Base-by-base conservation (phyloP, 2,797 vertebrate genomes). In the Microcaecilia unicolor region DNA sequence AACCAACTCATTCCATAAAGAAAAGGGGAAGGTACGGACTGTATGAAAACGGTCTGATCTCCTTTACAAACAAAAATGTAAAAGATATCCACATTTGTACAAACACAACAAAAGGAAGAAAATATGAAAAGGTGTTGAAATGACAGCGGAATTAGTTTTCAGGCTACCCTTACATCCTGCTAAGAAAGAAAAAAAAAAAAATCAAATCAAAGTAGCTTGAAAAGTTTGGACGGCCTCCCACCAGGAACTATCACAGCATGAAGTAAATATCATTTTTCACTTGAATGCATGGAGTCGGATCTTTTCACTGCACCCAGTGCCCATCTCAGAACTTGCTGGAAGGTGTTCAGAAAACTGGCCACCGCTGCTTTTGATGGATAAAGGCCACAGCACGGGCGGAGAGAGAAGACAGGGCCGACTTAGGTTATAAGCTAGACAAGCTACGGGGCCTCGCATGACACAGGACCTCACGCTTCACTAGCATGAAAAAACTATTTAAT, bases 61-160 rank as follows among this genome's bases (percentile, higher is more conserved):
- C 10, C 44, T 22, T 17, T 23, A 31, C n/a, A n/a, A n/a, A n/a
- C n/a, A n/a, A n/a, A n/a, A n/a, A n/a, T n/a, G n/a, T n/a, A n/a
- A n/a, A n/a, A n/a, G n/a, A n/a, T n/a, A n/a, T n/a, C n/a, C n/a
- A n/a, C n/a, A n/a, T n/a, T n/a, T n/a, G n/a, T n/a, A n/a, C n/a
- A n/a, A n/a, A n/a, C n/a, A n/a, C n/a, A n/a, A n/a, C n/a, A 24
- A 31, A 26, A 45, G 43, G 37, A 42, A 31, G 34, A 8, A 37
- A 48, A 72, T 72, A 77, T 80, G 75, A 80, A 71, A 60, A 75
- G 59, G 76, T 78, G 82, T 70, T 82, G 79, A 86, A 76, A 82
- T 34, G 5, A n/a, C 18, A 64, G 43, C 38, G 15, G 64, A 70
- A 71, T 67, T 20, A 23, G 54, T 55, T 61, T 55, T 60, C 44